phyloP scores from a whole-genome alignment of 2,797 vertebrate species.

The Mergus octosetaceus region DNA sequence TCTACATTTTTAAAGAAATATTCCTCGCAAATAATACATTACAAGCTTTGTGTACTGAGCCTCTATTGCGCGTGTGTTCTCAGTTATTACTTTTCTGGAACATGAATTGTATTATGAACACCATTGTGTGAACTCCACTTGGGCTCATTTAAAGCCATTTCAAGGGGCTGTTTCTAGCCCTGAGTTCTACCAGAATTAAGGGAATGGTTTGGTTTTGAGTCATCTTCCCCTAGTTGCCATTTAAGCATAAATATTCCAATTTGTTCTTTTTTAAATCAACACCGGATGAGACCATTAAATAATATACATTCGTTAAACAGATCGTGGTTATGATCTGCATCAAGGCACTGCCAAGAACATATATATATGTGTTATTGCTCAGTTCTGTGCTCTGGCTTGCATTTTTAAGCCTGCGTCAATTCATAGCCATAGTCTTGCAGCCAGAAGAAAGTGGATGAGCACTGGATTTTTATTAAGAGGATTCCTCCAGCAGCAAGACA shows the following conservation, averaged over 20 bases:
- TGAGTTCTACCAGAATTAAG: slow-evolving; percentile 35
- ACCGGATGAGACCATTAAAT: slow-evolving; percentile 42
- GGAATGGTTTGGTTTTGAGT: background rate
- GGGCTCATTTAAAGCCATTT: slow-evolving; percentile 14
- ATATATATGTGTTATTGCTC: slow-evolving; percentile 35
- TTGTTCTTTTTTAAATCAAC: slow-evolving; percentile 43
- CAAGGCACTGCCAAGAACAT: slow-evolving; percentile 15
- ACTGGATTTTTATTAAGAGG: slow-evolving; percentile 22
- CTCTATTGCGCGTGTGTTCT: slow-evolving; percentile 33
- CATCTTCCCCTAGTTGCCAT: background rate
- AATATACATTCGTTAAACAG: slow-evolving; percentile 27
- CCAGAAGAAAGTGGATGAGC: slow-evolving; percentile 36
- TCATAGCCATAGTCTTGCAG: slow-evolving; percentile 40
- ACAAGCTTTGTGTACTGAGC: slow-evolving; percentile 51
- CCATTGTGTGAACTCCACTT: slow-evolving; percentile 17
- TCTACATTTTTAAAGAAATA: slow-evolving; percentile 72
- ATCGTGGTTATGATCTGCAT: background rate
- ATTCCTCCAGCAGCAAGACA: slow-evolving; percentile 11
- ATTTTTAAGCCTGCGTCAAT: slow-evolving; percentile 56
- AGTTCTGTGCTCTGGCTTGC: slow-evolving; percentile 55
- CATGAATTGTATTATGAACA: slow-evolving; percentile 35
- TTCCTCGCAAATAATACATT: slow-evolving; percentile 71
- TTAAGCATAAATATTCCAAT: slow-evolving; percentile 36
- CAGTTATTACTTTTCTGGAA: slow-evolving; percentile 34
- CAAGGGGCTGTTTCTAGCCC: slow-evolving; percentile 3